Conservation (phyloP, 1,140 invertebrate genomes). For the Pogonomyrmex californicus region DNA sequence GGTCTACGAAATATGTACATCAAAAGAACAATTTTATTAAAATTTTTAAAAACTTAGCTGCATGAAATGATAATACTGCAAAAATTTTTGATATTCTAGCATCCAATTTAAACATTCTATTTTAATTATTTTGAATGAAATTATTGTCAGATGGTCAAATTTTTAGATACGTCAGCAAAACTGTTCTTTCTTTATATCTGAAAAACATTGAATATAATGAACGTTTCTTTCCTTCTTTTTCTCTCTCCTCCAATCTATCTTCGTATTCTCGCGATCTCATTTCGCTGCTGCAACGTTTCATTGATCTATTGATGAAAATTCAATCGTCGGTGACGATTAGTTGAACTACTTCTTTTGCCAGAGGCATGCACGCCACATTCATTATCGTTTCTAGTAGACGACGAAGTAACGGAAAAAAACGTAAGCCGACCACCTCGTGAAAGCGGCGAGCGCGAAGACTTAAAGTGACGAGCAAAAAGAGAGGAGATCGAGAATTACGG, state of each 20-base stretch:
- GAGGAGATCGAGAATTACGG: conserved; percentile 45
- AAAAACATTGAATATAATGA: not conserved
- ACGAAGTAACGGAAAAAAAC: not conserved
- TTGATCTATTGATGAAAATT: conserved; percentile 30
- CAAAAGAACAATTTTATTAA: too few relatives aligned
- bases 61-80: too few relatives aligned
- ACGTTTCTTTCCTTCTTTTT: not conserved
- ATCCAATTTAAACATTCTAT: too few relatives aligned
- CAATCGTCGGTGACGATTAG: conserved; percentile 44
- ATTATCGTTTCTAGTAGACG: conserved; percentile 46
- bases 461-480: conserved; percentile 28
- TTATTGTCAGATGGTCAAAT: too few relatives aligned
- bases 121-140: too few relatives aligned
- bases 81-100: too few relatives aligned
- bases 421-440: not conserved
- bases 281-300: not conserved
- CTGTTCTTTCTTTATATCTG: too few relatives aligned
- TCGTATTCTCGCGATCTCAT: not conserved
- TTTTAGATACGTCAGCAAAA: too few relatives aligned
- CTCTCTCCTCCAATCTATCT: not conserved
- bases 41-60: too few relatives aligned
- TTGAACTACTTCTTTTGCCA: conserved; percentile 24
- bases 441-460: conserved; percentile 5
- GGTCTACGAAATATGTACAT: too few relatives aligned
- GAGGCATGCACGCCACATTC: conserved; percentile 23